Evolutionary conservation across 2,113 vertebrate genomes (phyloP), one percentile per base, ranked within the genome.

Genomic region (Romanogobio albipinnatus): DNA sequence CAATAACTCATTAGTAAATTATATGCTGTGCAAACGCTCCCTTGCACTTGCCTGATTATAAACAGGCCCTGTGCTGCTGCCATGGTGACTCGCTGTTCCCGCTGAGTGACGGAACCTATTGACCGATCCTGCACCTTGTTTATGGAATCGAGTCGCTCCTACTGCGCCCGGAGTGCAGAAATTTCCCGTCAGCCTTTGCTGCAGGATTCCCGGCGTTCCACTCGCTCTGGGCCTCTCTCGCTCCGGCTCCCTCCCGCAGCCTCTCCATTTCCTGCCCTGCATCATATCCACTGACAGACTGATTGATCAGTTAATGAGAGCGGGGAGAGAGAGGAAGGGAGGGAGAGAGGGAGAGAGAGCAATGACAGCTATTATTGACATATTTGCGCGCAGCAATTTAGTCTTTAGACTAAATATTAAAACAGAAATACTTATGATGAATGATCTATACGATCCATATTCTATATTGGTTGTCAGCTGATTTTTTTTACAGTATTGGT

Each of bases 91-190:
- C 33, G 15, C 53, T 85, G 64, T 43, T 79, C 64, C 76, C 24
- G 76, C n/a, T 83, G 85, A 83, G 75, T 83, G 75, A 83, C 85
- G 49, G 85, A 64, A 74, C 45, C 76, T 73, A 74, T 61, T 73
- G 85, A 79, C 75, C 81, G 33, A 47, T 83, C 66, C 4, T 59
- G 39, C 19, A 59, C 64, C 59, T 74, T 74, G 24, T 73, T 78
- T 70, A 75, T 62, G 81, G 75, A 84, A 80, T 49, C 4, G 39
- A 64, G 59, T 47, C 22, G 14, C 43, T 80, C n/a, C 6, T 64
- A 3, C 43, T 64, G 59, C 36, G 39, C 59, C 77, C 15, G 39
- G 59, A 59, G 29, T 3, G 53, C 53, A 78, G 53, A 78, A 78
- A 59, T 78, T 33, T 43, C 53, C 33, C 33, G 3, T 78, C 53